A percentile compares a stretch with the other conserved stretches of the same genome.
phyloP scores from a whole-genome alignment of 1,140 invertebrate genomes.

The Ips typographus region DNA sequence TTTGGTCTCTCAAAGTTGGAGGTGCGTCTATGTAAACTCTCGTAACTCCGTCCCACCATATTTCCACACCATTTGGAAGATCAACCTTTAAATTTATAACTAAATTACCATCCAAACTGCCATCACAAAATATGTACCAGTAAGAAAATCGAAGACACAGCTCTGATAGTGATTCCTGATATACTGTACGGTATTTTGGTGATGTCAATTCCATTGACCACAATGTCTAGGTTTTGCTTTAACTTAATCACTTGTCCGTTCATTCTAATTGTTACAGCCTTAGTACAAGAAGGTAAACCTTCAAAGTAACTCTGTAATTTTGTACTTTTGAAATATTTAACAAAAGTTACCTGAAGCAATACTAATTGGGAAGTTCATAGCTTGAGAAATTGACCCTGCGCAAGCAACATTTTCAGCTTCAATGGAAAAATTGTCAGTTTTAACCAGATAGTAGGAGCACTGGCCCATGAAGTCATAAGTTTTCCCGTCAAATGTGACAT shows the following conservation, averaged over 20 bases:
- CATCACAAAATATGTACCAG: conserved; percentile 50
- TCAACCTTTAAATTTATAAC: conserved; percentile 57
- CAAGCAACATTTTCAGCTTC: conserved; percentile 83
- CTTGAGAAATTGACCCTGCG: conserved; percentile 73
- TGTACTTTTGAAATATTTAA: background rate
- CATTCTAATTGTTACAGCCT: conserved; percentile 67
- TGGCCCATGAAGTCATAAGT: conserved; percentile 85
- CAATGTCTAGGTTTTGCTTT: conserved; percentile 69
- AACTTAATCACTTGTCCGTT: conserved; percentile 60
- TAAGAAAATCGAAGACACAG: conserved; percentile 75
- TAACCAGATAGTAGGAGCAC: conserved; percentile 81
- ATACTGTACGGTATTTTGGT: conserved; percentile 64
- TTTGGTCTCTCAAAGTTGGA: conserved; percentile 66
- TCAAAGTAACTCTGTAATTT: conserved; percentile 1
- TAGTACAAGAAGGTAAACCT: conserved; percentile 77
- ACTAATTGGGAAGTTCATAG: conserved; percentile 62
- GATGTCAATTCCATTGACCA: conserved; percentile 71
- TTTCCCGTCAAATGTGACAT: conserved; percentile 84
- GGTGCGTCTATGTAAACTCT: conserved; percentile 81
- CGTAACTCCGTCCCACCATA: conserved; percentile 84
- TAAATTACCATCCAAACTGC: background rate
- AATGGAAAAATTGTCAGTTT: conserved; percentile 66
- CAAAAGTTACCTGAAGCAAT: conserved; percentile 44
- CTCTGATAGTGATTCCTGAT: conserved; percentile 61
- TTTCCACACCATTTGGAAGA: conserved; percentile 71